Evolutionary conservation across 2,888 invertebrate genomes (phyloP), one percentile per base, ranked within the genome.

Genomic region (Cyclophora albipunctata): DNA sequence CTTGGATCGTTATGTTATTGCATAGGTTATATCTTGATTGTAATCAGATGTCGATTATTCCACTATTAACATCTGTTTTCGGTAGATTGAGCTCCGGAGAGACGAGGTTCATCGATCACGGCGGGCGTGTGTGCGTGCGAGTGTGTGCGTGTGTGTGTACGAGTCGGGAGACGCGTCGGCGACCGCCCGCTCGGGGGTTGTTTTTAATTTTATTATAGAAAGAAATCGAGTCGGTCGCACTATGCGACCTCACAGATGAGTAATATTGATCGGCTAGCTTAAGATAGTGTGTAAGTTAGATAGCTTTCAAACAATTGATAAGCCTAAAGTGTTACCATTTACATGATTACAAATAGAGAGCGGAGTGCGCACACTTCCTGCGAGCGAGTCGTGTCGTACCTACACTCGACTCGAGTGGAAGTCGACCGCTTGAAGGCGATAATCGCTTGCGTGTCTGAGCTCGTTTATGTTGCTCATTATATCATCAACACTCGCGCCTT

Each of bases 171-270:
- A 20, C 40, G 45, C 7, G 49, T 37, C 5, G 20, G 7, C 44
- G 42, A 43, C 46, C 40, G 7, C 42, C 7, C 40, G 7, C 40
- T 34, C 45, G 45, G 52, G 56, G 53, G 57, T 69, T 75, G 75
- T 74, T 71, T 75, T 75, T 73, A 73, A 82, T 83, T 62, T 83
- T 83, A 83, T 82, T 83, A 52, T 75, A 76, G 71, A 63, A 70
- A 73, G 71, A 78, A 77, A 74, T 72, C 71, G 73, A 64, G 68
- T 69, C 60, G 69, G 69, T 77, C 74, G 75, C 76, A 63, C 70
- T 71, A 64, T 68, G 59, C 55, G 51, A 57, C 50, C 50, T 42
- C 44, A 49, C 47, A 49, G 56, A 51, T 56, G 48, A 53, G 53
- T 59, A 62, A 59, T 62, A 20, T 63, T 60, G 7, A 64, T 67